Conservation (phyloP, 2,113 vertebrate genomes). For the Ornithorhynchus anatinus region DNA sequence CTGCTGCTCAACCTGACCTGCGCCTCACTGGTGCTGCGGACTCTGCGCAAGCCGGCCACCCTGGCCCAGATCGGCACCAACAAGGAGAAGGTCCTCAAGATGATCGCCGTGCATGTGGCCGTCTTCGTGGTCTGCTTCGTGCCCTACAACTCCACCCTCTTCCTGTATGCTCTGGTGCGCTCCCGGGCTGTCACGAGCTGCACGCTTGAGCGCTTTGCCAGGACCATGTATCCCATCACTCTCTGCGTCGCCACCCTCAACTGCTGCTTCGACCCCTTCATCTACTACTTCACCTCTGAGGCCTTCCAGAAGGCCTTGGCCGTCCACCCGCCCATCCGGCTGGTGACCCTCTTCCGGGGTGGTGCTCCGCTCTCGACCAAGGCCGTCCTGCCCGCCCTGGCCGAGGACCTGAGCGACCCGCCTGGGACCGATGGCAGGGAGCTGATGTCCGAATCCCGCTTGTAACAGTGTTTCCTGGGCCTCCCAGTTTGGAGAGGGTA, state of each 20-base stretch:
- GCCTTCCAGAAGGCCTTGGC: conserved; percentile 96
- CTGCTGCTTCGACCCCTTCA: conserved; percentile 96
- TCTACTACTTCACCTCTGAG: conserved; percentile 97
- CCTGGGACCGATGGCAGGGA: conserved; percentile 84
- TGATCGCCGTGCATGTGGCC: conserved; percentile 93
- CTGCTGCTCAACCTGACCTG: conserved; percentile 91
- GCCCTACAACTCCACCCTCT: conserved; percentile 95
- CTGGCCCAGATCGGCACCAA: conserved; percentile 91
- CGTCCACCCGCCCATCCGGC: conserved; percentile 81
- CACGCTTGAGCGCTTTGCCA: conserved; percentile 86
- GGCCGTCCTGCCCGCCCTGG: conserved; percentile 65
- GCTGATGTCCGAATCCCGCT: conserved; percentile 77
- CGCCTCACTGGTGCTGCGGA: conserved; percentile 92
- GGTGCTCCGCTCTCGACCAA: conserved; percentile 75
- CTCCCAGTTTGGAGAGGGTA: conserved; percentile 5
- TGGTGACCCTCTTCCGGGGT: conserved; percentile 82
- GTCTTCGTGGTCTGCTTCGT: conserved; percentile 97
- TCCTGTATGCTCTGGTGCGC: conserved; percentile 92
- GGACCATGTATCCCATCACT: conserved; percentile 92
- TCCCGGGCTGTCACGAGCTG: conserved; percentile 91
- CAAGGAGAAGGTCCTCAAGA: conserved; percentile 91
- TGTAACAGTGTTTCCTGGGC: conserved; percentile 56
- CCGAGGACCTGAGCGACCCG: conserved; percentile 74
- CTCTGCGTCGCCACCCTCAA: conserved; percentile 93
- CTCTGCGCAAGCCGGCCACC: conserved; percentile 86